These are phyloP conservation scores for Chironomus riparius DNA, from an alignment of 2,888 invertebrate species.

Conservation along the genomic window DNA sequence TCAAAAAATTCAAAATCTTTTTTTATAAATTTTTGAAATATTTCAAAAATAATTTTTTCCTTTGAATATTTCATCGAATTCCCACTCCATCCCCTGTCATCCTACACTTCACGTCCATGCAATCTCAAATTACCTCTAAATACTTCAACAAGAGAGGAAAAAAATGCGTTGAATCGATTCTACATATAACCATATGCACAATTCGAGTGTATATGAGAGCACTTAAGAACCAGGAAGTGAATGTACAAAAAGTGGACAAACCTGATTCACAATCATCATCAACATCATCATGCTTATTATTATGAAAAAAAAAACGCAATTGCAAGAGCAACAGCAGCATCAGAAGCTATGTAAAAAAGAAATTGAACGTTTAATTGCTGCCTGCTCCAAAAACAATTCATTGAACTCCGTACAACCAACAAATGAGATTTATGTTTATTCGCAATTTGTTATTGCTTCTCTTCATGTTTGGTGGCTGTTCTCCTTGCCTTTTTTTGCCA, in stretches of 20 bases:
- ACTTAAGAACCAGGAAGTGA: constrained; percentile 20
- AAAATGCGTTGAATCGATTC: not conserved
- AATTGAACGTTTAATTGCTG: constrained; percentile 12
- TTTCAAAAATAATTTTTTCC: not conserved
- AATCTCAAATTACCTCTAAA: no score
- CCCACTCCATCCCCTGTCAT: no score
- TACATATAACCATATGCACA: no score
- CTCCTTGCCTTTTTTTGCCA: not conserved
- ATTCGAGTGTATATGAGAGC: not conserved
- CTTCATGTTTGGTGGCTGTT: not conserved
- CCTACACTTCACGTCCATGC: no score
- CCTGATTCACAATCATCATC: constrained; percentile 3
- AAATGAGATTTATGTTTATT: constrained; percentile 7
- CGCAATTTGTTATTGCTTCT: not conserved
- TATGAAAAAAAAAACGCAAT: not conserved
- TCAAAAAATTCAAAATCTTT: no score
- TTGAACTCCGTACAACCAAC: not conserved
- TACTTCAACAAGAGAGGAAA: not conserved
- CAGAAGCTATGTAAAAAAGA: not conserved
- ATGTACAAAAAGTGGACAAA: not conserved
- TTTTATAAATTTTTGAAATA: no score
- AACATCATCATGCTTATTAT: not conserved
- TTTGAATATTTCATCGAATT: no score
- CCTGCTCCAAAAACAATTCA: constrained; percentile 22
- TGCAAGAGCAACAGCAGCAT: not conserved